Base-by-base conservation (phyloP, 2,888 invertebrate species). In the Leucoma salicis region DNA sequence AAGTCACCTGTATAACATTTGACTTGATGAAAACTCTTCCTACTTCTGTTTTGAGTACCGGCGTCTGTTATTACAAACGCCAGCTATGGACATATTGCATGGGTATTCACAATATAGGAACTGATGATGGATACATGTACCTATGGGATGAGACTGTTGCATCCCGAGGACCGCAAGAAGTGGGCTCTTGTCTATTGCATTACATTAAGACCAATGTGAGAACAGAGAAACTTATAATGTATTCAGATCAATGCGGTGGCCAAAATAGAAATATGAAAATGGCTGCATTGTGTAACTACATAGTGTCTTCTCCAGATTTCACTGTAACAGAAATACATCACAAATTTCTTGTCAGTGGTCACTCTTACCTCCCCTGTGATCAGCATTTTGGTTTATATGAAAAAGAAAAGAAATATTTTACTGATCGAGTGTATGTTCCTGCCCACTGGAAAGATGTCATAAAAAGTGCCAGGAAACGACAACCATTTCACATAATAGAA, bases 231-330 rank as follows among this genome's bases (percentile, higher is more conserved):
- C 27, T 70, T 24, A 62, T 62, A 21, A n/a, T n/a, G n/a, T n/a
- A n/a, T n/a, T n/a, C n/a, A n/a, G n/a, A n/a, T n/a, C n/a, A n/a
- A n/a, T n/a, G 54, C 36, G 61, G 60, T 10, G 61, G 61, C 2
- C 62, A 65, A 42, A 66, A 62, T 34, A 27, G 61, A 10, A 66
- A 68, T 25, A 63, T 67, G 14, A 66, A 64, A 53, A 43, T 63
- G 43, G 52, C 59, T 18, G 11, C 39, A 16, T 28, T 60, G 21
- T 63, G 54, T 21, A 35, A 53, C 32, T 50, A 53, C 39, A 50
- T 62, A 34, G 38, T 53, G 39, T 31, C 21, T 24, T 24, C 31
- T 56, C 46, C 55, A 31, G 40, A 50, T 12, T 52, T 36, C 39
- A 42, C 36, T 29, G 42, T 53, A 21, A 40, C 41, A 31, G 42